These are phyloP conservation scores for Heliconius erato DNA, from an alignment of 2,888 invertebrate genomes.

Conservation along the genomic window DNA sequence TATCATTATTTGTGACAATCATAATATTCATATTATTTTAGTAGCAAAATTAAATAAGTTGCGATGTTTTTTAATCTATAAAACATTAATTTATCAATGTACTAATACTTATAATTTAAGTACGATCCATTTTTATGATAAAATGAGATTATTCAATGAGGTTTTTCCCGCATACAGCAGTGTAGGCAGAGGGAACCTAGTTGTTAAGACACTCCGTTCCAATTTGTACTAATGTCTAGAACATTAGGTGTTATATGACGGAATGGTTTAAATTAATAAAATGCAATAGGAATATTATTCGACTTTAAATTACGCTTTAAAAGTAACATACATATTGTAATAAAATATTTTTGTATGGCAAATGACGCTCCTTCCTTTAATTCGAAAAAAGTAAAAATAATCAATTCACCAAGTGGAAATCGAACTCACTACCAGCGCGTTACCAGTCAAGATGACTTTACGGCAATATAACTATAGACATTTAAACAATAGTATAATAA, in stretches of 20 bases:
- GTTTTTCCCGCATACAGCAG: no score
- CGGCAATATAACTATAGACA: no score
- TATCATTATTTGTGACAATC: not conserved
- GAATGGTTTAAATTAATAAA: not conserved
- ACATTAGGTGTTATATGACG: no score
- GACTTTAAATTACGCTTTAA: not conserved
- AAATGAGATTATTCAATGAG: not conserved
- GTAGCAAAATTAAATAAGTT: not conserved
- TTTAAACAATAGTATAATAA: conserved; percentile 71
- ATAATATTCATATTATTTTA: not conserved
- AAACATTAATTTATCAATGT: not conserved
- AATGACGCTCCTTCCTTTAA: not conserved
- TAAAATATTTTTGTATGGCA: not conserved
- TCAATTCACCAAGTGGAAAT: no score
- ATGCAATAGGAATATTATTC: not conserved
- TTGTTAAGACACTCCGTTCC: no score
- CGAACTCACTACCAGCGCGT: no score
- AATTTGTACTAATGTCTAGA: no score
- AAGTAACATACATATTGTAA: not conserved
- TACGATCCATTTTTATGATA: not conserved
- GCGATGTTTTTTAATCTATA: not conserved
- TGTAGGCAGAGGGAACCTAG: not conserved
- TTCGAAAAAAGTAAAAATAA: not conserved
- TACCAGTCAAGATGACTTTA: no score
- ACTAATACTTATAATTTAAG: not conserved